Evolutionary conservation across 2,797 vertebrate genomes (phyloP).

Genomic region (Meriones psammophilus): DNA sequence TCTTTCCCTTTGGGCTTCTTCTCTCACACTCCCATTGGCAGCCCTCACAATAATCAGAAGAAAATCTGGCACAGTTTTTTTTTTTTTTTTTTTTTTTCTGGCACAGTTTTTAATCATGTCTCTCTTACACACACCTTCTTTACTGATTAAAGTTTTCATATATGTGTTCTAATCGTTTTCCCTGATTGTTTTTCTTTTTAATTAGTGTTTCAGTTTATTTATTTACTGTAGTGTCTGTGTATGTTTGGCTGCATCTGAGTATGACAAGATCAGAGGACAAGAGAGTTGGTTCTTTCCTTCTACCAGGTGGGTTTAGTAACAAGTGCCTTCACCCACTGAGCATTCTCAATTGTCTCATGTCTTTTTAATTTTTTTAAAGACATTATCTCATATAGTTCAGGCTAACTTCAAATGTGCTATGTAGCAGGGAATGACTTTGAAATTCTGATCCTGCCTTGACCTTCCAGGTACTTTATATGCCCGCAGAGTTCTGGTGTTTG

Average conservation of each 20-base stretch:
- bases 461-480: background rate
- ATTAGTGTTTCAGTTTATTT: background rate
- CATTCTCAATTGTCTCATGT: background rate
- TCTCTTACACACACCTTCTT: background rate
- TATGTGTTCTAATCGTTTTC: background rate
- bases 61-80: background rate
- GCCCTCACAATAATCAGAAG: background rate
- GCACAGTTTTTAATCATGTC: background rate
- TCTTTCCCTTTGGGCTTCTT: background rate
- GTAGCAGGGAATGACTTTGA: background rate
- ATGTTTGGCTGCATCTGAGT: background rate
- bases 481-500: background rate
- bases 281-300: background rate
- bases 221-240: background rate
- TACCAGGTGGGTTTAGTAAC: background rate
- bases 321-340: background rate
- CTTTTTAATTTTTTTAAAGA: background rate
- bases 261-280: background rate
- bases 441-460: background rate
- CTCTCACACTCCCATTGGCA: background rate
- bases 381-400: background rate
- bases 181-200: background rate
- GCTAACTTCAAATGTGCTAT: background rate
- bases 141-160: background rate
- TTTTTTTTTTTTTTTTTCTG: background rate